phyloP scores from a whole-genome alignment of 1,140 invertebrate species.

The Halictus rubicundus region DNA sequence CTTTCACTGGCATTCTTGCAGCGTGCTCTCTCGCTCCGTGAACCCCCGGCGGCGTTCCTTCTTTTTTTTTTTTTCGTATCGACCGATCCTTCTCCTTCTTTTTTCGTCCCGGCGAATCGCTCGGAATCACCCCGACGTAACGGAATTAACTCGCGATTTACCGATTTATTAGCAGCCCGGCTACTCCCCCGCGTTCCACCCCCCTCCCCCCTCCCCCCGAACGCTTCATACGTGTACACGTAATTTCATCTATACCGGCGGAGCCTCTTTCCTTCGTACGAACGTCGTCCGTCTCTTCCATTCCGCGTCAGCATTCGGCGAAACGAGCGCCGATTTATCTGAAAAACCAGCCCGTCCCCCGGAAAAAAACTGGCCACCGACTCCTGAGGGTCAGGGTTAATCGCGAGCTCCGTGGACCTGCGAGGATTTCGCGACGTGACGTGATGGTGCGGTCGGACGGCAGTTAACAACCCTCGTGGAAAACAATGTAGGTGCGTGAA shows the following conservation, averaged over 20 bases:
- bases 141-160: conserved; percentile 71
- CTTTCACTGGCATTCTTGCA: conserved; percentile 58
- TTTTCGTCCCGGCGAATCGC: conserved; percentile 40
- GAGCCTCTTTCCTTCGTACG: background rate
- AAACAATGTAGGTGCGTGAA: too few species aligned
- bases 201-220: conserved; percentile 33
- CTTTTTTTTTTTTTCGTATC: conserved; percentile 50
- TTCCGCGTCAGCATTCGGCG: conserved; percentile 1
- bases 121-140: conserved; percentile 65
- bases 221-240: conserved; percentile 30
- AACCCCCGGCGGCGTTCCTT: conserved; percentile 20
- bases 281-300: background rate
- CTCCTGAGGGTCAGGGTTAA: background rate
- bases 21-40: conserved; percentile 40
- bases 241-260: conserved; percentile 20
- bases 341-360: background rate
- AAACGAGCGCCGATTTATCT: conserved; percentile 10
- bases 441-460: too few species aligned
- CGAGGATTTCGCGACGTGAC: too few species aligned
- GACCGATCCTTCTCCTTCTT: conserved; percentile 1
- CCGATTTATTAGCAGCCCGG: conserved; percentile 64
- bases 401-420: background rate
- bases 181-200: too few species aligned
- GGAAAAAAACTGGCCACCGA: background rate
- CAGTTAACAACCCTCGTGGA: too few species aligned